Percentiles rank a stretch among this genome's conserved stretches.
Evolutionary conservation across 1,140 invertebrate genomes (phyloP).

Genomic region (Paraescarpia echinospica): DNA sequence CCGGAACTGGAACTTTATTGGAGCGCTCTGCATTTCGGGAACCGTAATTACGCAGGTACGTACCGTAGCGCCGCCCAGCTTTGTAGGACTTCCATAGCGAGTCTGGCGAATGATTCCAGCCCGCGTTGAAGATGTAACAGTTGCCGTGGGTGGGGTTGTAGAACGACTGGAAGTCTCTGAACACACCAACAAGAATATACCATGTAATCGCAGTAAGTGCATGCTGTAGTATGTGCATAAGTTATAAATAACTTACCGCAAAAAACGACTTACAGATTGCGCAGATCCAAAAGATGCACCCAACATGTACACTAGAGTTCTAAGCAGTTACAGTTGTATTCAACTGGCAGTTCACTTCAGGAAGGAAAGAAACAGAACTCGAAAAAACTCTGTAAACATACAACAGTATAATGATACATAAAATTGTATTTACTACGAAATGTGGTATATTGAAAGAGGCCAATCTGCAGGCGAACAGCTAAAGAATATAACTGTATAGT

Average conservation of each 20-base stretch:
- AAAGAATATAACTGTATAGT: no score
- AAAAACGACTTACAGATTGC: not conserved
- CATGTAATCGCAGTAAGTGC: not conserved
- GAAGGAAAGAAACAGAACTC: no score
- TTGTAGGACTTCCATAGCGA: not conserved
- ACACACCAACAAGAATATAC: not conserved
- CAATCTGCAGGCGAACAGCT: no score
- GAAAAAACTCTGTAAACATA: no score
- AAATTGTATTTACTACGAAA: no score
- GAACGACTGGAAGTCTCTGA: slow-evolving; percentile 24
- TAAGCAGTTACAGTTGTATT: no score
- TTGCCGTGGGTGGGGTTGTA: slow-evolving; percentile 27
- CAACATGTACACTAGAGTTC: no score
- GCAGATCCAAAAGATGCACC: not conserved
- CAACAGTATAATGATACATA: no score
- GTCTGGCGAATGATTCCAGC: slow-evolving; percentile 21
- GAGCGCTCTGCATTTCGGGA: not conserved
- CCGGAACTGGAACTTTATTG: not conserved
- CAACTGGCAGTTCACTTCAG: no score
- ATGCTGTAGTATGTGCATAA: no score
- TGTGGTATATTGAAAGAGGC: no score
- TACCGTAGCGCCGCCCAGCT: not conserved
- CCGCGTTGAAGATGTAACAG: slow-evolving; percentile 32
- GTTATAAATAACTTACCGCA: not conserved
- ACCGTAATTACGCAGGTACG: not conserved